Conservation (phyloP, 2,888 invertebrate species). For the Protula sp. region DNA sequence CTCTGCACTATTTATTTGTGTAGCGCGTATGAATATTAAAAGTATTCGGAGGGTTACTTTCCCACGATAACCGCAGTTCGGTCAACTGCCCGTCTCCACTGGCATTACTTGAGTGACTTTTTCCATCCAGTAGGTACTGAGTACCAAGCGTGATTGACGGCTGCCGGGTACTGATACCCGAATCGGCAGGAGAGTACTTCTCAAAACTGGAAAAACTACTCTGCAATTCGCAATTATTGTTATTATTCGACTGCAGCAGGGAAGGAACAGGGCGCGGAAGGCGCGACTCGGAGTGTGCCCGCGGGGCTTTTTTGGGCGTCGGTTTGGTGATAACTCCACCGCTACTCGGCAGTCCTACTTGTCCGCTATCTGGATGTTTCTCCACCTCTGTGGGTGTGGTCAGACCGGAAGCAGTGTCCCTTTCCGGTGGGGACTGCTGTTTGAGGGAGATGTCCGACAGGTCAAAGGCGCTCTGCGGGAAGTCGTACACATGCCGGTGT, state of each 20-base stretch:
- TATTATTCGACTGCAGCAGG: not conserved
- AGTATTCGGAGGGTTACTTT: no score
- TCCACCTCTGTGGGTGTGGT: not conserved
- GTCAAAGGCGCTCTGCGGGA: not conserved
- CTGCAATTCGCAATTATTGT: not conserved
- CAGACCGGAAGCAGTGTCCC: not conserved
- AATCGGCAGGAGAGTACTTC: not conserved
- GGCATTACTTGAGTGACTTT: no score
- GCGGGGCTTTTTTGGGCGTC: not conserved
- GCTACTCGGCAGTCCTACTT: not conserved
- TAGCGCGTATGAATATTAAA: no score
- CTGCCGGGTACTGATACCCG: no score
- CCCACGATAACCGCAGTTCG: no score
- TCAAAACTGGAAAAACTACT: not conserved
- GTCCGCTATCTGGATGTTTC: not conserved
- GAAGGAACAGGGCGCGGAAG: not conserved
- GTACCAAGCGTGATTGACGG: no score
- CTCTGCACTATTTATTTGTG: no score
- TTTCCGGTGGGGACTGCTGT: not conserved
- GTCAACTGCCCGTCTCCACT: no score
- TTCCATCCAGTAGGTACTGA: no score
- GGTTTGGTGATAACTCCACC: not conserved
- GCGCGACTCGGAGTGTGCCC: not conserved
- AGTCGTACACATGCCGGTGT: not conserved
- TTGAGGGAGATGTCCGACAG: not conserved